Conservation (phyloP, 2,113 vertebrate genomes). For the Toxotes chatareus region DNA sequence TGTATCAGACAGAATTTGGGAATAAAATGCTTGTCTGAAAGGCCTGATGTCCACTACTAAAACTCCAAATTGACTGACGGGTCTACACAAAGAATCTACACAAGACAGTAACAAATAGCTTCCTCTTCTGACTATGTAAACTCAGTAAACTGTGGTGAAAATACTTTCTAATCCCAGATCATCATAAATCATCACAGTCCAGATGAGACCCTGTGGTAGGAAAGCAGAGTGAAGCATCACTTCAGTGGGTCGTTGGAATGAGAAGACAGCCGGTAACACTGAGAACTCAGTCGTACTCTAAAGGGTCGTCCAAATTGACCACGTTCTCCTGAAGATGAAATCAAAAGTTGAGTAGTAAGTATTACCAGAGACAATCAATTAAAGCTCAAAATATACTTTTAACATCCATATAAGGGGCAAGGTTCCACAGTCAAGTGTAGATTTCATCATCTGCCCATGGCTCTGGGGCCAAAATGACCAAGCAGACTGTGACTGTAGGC, state of each 20-base stretch:
- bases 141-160: neutral
- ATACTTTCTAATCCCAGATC: neutral
- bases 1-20: too few relatives aligned
- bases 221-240: neutral
- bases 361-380: neutral
- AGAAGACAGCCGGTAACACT: neutral
- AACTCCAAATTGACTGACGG: too few relatives aligned
- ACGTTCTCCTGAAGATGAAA: slow-evolving; percentile 73
- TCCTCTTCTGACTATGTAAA: neutral
- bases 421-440: neutral
- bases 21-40: too few relatives aligned
- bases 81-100: neutral
- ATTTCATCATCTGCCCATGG: neutral
- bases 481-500: too few relatives aligned
- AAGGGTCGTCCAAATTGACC: slow-evolving; percentile 57
- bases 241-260: neutral
- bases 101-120: neutral
- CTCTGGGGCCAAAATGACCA: too few relatives aligned
- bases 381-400: neutral
- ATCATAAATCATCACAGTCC: neutral
- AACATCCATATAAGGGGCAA: neutral
- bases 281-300: slow-evolving; percentile 75
- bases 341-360: neutral
- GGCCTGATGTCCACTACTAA: too few relatives aligned
- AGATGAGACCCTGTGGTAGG: neutral